Base-by-base conservation (phyloP, 2,888 invertebrate species). In the Agrenia bidenticulata region DNA sequence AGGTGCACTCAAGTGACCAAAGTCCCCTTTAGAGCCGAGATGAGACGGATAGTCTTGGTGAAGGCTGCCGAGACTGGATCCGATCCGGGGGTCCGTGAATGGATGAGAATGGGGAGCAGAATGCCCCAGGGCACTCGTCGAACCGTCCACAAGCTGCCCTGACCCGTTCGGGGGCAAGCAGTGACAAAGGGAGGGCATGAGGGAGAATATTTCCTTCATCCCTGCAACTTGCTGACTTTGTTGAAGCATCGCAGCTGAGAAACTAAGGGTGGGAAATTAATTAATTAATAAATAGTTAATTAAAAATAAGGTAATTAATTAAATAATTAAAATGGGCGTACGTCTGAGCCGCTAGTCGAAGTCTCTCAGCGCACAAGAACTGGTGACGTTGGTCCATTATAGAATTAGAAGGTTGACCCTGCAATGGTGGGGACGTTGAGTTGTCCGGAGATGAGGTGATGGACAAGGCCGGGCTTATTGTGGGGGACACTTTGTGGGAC, bases 301-400 rank as follows among this genome's bases (percentile, higher is more conserved):
- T 53, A 17, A 24, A 21, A 41, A 50, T 45, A 39, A 51, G 51
- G 21, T 51, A 17, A 2, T 51, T 17, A 51, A 13, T 51, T 51
- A 13, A 51, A 7, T 24, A 51, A 51, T 17, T 51, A 45, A 11
- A 39, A 45, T 45, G 15, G 15, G 15, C n/a, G 9, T 45, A 72
- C 74, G 72, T 70, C 63, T 74, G 74, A 1, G 74, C 74, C 17
- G 74, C 74, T 37, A 74, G 53, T 19, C 72, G 70, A 61, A 74
- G 66, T 63, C 74, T 45, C 50, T 74, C 74, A 2, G 74, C 74
- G 57, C 72, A 74, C 0, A 72, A 41, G 11, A 74, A 42, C 42
- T 72, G 74, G 41, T 63, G 69, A 4, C 72, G 50, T 53, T 61
- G 64, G 55, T 72, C 70, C 24, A 63, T 15, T 42, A 67, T 7